Base-by-base conservation (phyloP, 2,888 invertebrate genomes). In the Meiosimyza platycephala region DNA sequence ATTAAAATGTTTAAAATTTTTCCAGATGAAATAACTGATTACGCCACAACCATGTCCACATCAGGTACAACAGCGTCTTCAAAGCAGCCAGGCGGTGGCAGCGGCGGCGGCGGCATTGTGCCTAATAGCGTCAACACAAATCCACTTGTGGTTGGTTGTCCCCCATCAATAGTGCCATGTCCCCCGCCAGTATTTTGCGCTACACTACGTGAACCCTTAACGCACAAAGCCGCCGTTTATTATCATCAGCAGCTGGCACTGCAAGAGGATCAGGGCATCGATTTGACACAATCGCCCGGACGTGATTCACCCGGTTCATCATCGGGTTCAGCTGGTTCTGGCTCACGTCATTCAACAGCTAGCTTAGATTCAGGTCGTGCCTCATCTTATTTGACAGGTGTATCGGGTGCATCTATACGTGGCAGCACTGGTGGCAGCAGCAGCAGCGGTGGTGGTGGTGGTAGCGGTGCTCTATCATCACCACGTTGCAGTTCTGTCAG, bases 251-350 rank as follows among this genome's bases (percentile, higher is more conserved):
- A 94, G 87, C 89, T 94, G 79, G 93, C 94, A 74, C 89, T 95
- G 75, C 93, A 94, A 84, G 95, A 95, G 86, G 95, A 95, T 86
- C 95, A 95, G 88, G 95, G 95, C 76, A 95, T 95, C 82, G 95
- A 95, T 88, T 92, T 94, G 90, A 94, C 94, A 77, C 94, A 94
- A 92, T 95, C 95, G 82, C 96, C 96, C 59, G 96, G 96, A n/a
- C 91, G 96, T 74, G 96, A 96, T 88, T 96, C 96, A 84, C 96
- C 96, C 15, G 96, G 96, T 15, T 94, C 94, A 0, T 95, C 95
- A 16, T 93, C 95, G 71, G 95, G 95, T 11, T 95, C 95, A 40
- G 93, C 93, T 0, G 95, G 95, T 55, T 95, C 94, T 2, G 94
- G 95, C 28, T 95, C 95, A 18, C 90, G 97, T 60, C 95, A 97